Evolutionary conservation across 2,888 invertebrate genomes (phyloP).

Genomic region (Mamestra brassicae): DNA sequence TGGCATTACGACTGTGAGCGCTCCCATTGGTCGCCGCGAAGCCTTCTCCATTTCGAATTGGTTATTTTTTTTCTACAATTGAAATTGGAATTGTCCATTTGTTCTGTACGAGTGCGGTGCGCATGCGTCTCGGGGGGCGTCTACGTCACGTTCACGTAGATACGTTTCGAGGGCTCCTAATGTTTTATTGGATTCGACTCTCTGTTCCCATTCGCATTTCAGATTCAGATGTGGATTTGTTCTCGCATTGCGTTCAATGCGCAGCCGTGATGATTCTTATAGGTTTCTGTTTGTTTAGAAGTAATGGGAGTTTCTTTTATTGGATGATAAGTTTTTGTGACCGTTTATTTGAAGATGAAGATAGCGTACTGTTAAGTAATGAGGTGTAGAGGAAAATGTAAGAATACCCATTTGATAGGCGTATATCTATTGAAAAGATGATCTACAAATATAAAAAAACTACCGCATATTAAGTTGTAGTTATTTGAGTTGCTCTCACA

Average conservation of each 20-base stretch:
- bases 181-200: constrained; percentile 89
- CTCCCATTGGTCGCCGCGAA: constrained; percentile 89
- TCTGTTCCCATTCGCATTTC: constrained; percentile 88
- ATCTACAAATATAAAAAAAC: neutral
- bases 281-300: constrained; percentile 40
- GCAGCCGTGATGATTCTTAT: constrained; percentile 78
- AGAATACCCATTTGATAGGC: neutral
- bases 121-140: constrained; percentile 86
- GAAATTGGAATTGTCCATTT: constrained; percentile 89
- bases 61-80: constrained; percentile 91
- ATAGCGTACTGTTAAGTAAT: neutral
- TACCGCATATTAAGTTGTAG: neutral
- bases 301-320: constrained; percentile 17
- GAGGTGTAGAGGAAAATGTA: neutral
- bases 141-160: constrained; percentile 89
- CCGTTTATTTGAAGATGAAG: neutral
- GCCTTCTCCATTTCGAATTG: constrained; percentile 90
- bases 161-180: constrained; percentile 86
- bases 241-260: constrained; percentile 78
- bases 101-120: constrained; percentile 83
- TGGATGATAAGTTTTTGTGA: neutral
- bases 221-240: constrained; percentile 85
- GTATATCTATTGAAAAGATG: neutral
- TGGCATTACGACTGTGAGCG: constrained; percentile 90
- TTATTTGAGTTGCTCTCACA: neutral